A percentile compares a stretch with the other conserved stretches of the same genome.
Evolutionary conservation across 2,797 vertebrate genomes (phyloP).

Genomic region (Poecilia gillii): DNA sequence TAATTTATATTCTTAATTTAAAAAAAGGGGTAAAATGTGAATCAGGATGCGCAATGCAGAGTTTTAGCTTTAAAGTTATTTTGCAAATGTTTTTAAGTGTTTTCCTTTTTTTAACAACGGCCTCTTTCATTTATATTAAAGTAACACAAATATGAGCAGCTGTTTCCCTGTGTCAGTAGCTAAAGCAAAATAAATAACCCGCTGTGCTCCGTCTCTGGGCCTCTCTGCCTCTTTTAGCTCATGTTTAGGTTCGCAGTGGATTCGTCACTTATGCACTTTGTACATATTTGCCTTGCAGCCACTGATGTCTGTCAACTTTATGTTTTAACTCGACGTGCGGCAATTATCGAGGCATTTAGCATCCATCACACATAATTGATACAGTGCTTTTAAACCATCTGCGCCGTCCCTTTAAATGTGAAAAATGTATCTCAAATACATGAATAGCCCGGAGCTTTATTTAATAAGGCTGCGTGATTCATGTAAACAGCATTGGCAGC

Average conservation of each 20-base stretch:
- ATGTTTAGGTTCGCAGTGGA: neutral
- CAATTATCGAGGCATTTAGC: constrained; percentile 8
- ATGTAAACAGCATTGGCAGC: neutral
- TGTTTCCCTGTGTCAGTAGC: constrained; percentile 20
- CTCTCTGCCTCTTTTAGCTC: neutral
- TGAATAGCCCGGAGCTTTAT: neutral
- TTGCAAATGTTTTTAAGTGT: neutral
- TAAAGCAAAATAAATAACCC: constrained; percentile 15
- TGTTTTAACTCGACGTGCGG: constrained; percentile 19
- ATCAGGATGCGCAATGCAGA: neutral
- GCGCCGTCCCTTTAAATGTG: neutral
- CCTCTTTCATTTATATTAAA: constrained; percentile 1
- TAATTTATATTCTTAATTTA: neutral
- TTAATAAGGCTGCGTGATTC: neutral
- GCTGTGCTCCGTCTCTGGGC: constrained; percentile 27
- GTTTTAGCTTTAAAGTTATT: neutral
- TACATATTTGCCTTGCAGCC: constrained; percentile 18
- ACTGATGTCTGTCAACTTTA: constrained; percentile 15
- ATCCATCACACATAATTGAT: neutral
- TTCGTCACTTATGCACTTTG: neutral
- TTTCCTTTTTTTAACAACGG: neutral
- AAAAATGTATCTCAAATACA: neutral
- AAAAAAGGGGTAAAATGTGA: neutral
- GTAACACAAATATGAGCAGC: constrained; percentile 19
- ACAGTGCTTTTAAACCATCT: neutral